phyloP scores from a whole-genome alignment of 2,113 vertebrate species.

The Perognathus longimembris region DNA sequence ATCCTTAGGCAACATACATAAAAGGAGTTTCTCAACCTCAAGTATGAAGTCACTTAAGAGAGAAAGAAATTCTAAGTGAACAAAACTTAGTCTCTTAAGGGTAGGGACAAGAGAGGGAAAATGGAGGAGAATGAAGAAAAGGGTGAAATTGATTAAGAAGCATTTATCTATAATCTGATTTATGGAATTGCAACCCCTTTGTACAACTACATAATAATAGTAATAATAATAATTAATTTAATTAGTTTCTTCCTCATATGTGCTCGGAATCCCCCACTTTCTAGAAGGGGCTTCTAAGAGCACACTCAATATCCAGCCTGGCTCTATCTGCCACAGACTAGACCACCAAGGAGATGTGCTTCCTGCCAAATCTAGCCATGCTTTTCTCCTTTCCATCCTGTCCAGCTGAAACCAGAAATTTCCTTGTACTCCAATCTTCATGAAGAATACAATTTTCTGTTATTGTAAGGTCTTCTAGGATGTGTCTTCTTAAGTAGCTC shows the following conservation, averaged over 20 bases:
- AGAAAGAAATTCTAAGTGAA: slow-evolving; percentile 39
- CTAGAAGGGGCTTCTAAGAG: slow-evolving; percentile 3
- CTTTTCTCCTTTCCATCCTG: not conserved
- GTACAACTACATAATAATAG: too few relatives aligned
- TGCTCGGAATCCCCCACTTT: not conserved
- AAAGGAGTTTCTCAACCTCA: slow-evolving; percentile 38
- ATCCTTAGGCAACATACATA: not conserved
- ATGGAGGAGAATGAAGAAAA: too few relatives aligned
- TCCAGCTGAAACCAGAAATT: slow-evolving; percentile 32
- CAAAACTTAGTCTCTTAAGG: not conserved
- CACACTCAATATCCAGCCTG: not conserved
- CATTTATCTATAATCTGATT: too few relatives aligned
- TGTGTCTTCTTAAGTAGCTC: slow-evolving; percentile 24
- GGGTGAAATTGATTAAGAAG: too few relatives aligned
- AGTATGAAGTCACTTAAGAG: not conserved
- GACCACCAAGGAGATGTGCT: not conserved
- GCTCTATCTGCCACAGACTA: not conserved
- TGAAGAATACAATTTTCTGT: slow-evolving; percentile 44
- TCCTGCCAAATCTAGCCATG: not conserved
- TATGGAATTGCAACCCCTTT: too few relatives aligned
- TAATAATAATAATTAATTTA: too few relatives aligned
- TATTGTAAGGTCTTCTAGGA: not conserved
- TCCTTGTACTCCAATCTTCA: not conserved
- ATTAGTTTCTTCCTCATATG: slow-evolving; percentile 24
- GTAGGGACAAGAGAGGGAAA: too few relatives aligned